Percentiles rank a stretch among this genome's conserved stretches.
Evolutionary conservation across 2,888 invertebrate genomes (phyloP).

Genomic region (Eurytoma adleriae): DNA sequence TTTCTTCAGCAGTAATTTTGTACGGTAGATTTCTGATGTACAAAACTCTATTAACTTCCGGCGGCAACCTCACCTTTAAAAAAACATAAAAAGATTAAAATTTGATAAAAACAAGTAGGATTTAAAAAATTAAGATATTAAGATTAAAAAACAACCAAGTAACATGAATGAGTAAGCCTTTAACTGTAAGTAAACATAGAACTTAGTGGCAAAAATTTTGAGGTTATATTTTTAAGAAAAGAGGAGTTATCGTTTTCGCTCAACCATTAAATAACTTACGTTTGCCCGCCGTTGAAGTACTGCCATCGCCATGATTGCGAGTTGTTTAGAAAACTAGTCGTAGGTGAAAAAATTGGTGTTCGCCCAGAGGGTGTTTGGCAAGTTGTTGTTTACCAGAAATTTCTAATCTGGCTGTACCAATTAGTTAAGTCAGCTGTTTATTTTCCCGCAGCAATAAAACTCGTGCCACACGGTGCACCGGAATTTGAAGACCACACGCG

Average conservation of each 20-base stretch:
- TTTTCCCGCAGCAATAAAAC: too few relatives aligned
- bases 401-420: too few relatives aligned
- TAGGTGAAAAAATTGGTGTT: too few relatives aligned
- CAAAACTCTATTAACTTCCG: slow-evolving; percentile 97
- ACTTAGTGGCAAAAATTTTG: neutral
- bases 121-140: slow-evolving; percentile 46
- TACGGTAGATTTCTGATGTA: slow-evolving; percentile 98
- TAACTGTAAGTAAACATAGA: neutral
- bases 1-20: slow-evolving; percentile 99
- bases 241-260: too few relatives aligned
- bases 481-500: too few relatives aligned
- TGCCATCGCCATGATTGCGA: slow-evolving; percentile 78
- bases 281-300: slow-evolving; percentile 85
- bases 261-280: slow-evolving; percentile 78
- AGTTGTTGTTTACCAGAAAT: too few relatives aligned
- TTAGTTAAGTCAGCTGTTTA: too few relatives aligned
- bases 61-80: slow-evolving; percentile 95
- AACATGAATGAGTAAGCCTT: neutral
- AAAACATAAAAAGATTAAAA: slow-evolving; percentile 58
- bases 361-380: too few relatives aligned
- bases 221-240: slow-evolving; percentile 20
- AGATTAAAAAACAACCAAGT: slow-evolving; percentile 8
- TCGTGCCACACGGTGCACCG: too few relatives aligned
- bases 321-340: too few relatives aligned
- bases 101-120: slow-evolving; percentile 34